Conservation (phyloP, 53 echinoderm and acorn worm species). For the Patiria pectinifera region DNA sequence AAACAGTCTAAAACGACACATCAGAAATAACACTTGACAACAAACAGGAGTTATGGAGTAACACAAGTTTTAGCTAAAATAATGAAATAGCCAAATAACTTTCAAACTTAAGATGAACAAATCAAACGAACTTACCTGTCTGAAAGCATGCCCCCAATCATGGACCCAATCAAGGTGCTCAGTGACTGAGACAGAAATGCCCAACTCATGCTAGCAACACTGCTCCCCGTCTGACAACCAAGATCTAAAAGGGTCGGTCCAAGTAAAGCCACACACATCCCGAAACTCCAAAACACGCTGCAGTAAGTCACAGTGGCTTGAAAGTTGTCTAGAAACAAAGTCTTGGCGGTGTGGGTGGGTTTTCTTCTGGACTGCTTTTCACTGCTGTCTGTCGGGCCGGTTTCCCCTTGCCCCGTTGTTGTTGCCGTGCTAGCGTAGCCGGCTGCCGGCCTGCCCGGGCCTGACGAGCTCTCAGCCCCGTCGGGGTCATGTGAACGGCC, state of each 20-base stretch:
- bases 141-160: slow-evolving; percentile 93
- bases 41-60: too few relatives aligned
- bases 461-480: slow-evolving; percentile 13
- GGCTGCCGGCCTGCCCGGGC: slow-evolving; percentile 3
- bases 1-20: too few relatives aligned
- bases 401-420: neutral
- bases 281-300: slow-evolving; percentile 98
- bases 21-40: too few relatives aligned
- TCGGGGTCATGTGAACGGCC: neutral
- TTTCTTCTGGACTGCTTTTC: slow-evolving; percentile 2
- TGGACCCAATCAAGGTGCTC: slow-evolving; percentile 95
- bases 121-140: slow-evolving; percentile 80
- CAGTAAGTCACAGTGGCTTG: slow-evolving; percentile 96
- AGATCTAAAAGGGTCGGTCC: slow-evolving; percentile 95
- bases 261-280: slow-evolving; percentile 97
- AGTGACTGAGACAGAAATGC: slow-evolving; percentile 90
- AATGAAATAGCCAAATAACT: neutral
- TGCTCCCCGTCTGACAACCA: slow-evolving; percentile 91
- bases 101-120: neutral
- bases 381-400: neutral
- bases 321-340: slow-evolving; percentile 80
- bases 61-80: too few relatives aligned
- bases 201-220: slow-evolving; percentile 90
- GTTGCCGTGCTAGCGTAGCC: slow-evolving; percentile 37
- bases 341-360: slow-evolving; percentile 56